Conservation (phyloP, 2,797 vertebrate genomes). For the Heterohyrax brucei region DNA sequence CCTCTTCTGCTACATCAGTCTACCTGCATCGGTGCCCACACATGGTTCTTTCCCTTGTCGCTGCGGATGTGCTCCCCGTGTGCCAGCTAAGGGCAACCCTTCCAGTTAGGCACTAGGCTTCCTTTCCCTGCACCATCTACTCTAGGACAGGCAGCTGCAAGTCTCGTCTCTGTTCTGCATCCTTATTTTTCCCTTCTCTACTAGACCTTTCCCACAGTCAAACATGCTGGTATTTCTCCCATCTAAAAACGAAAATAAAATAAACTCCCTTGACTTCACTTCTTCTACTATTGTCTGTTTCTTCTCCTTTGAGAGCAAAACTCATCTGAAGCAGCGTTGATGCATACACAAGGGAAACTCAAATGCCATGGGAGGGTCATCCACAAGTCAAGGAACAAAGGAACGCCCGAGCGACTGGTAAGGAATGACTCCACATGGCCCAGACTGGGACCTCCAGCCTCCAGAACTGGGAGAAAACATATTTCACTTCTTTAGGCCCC, state of each 20-base stretch:
- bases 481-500: too few species aligned
- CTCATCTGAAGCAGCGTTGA: background rate
- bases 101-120: background rate
- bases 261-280: background rate
- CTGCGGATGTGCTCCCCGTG: background rate
- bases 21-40: background rate
- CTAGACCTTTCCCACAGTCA: background rate
- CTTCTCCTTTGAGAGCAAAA: background rate
- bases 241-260: background rate
- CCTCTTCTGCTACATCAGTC: background rate
- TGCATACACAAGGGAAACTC: too few species aligned
- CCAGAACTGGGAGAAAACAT: too few species aligned
- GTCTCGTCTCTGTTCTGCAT: background rate
- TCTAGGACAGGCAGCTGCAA: background rate
- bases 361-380: too few species aligned
- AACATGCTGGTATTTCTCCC: background rate
- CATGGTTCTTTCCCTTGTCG: background rate
- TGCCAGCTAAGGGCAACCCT: background rate
- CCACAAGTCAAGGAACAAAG: too few species aligned
- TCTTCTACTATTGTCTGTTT: background rate
- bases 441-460: too few species aligned
- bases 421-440: too few species aligned
- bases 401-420: too few species aligned
- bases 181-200: background rate
- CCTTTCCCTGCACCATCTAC: background rate